Base-by-base conservation (phyloP, 2,888 invertebrate genomes). In the Cephus runcator region DNA sequence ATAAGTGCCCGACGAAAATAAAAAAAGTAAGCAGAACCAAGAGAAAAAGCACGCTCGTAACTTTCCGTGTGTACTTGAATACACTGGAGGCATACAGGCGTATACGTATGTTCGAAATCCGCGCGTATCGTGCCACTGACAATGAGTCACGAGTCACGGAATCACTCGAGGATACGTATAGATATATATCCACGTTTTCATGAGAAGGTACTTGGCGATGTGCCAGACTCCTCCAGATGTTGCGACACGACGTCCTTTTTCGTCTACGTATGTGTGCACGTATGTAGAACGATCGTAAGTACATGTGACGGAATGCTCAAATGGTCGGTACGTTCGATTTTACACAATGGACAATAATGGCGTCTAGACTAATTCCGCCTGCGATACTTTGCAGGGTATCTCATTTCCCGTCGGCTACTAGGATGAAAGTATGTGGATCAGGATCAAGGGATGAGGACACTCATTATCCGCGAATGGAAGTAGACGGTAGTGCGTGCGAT, bases 191-290 rank as follows among this genome's bases (percentile, higher is more conserved):
- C 76, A 35, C 31, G 74, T 71, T 23, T 71, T 56, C 56, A 23
- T 9, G 23, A 23, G 56, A 23, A 56, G 56, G 56, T 71, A 71
- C 71, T 77, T 76, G 81, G 81, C 81, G 69, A 78, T 71, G 79
- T 77, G 83, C 79, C 81, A 79, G 82, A 80, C 80, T 81, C 56
- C 80, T 81, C 80, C 83, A 81, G 81, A 81, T 76, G 80, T 77
- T 77, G 77, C 79, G n/a, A 79, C 75, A 73, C 69, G 73, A 36
- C 56, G 74, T 78, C 78, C 79, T 80, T 83, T 80, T 40, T 40
- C 40, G 23, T 56, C 23, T 6, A 23, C 40, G 15, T 40, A 9
- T 40, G 40, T 40, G 40, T 23, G 23, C 15, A 56, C 56, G 15
- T 56, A 56, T 56, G 56, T 56, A 23, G 23, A 9, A 56, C 23